Evolutionary conservation across 2,888 invertebrate genomes (phyloP).

Genomic region (Apodemia mormo): DNA sequence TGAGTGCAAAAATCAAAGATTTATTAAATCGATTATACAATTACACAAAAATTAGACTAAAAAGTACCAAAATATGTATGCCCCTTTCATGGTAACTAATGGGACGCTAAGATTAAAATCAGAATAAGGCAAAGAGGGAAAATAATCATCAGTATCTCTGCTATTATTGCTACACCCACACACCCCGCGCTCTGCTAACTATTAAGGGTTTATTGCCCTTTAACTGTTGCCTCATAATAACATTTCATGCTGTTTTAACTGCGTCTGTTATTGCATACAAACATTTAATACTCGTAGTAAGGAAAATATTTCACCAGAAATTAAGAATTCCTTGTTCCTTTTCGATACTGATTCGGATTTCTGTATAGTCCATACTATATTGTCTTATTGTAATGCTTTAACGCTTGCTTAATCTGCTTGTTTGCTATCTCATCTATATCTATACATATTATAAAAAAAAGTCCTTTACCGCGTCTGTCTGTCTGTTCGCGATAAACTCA

Average conservation of each 20-base stretch:
- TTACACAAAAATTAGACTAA: no score
- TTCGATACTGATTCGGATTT: no score
- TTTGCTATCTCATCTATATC: no score
- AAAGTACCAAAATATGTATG: not conserved
- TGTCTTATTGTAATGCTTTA: no score
- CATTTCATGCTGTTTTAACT: conserved; percentile 23
- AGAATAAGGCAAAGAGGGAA: conserved; percentile 49
- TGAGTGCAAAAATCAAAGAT: no score
- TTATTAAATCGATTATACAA: no score
- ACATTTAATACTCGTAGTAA: not conserved
- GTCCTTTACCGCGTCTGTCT: no score
- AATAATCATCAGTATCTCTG: conserved; percentile 62
- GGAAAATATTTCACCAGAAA: not conserved
- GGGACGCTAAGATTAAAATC: conserved; percentile 24
- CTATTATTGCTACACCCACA: conserved; percentile 67
- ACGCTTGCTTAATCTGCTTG: no score
- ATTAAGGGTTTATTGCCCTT: conserved; percentile 65
- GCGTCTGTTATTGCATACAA: conserved; percentile 14
- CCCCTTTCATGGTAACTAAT: not conserved
- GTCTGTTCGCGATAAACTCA: no score
- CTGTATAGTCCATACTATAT: no score
- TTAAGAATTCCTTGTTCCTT: not conserved
- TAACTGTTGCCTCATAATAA: conserved; percentile 47
- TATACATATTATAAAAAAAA: no score
- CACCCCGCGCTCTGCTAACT: conserved; percentile 51